Conservation (phyloP, 2,888 invertebrate species). For the Meiosimyza platycephala region DNA sequence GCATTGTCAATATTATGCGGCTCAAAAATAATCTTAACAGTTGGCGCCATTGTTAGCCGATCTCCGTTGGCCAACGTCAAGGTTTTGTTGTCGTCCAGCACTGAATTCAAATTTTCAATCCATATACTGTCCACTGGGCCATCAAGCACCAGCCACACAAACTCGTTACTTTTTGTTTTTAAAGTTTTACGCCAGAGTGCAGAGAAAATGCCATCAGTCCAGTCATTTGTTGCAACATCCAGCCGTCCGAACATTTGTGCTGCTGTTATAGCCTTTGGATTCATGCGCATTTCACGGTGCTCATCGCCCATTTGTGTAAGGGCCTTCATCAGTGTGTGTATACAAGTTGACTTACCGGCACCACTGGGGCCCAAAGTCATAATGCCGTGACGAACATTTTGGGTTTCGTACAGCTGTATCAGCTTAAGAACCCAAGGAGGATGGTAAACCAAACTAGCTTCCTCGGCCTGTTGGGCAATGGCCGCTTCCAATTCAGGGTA, state of each 20-base stretch:
- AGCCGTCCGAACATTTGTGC: conserved; percentile 97
- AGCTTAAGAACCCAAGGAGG: conserved; percentile 96
- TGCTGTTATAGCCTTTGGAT: conserved; percentile 97
- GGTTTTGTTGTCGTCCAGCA: conserved; percentile 95
- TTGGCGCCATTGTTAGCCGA: conserved; percentile 91
- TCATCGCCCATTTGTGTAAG: conserved; percentile 85
- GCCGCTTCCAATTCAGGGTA: conserved; percentile 91
- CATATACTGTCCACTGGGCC: conserved; percentile 98
- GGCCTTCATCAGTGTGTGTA: conserved; percentile 89
- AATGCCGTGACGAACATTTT: conserved; percentile 93
- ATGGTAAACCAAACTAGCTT: conserved; percentile 85
- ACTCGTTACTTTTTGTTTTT: conserved; percentile 87
- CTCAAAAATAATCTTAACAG: conserved; percentile 96
- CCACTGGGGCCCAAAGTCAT: conserved; percentile 97
- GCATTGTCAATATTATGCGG: conserved; percentile 98
- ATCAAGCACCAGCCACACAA: conserved; percentile 94
- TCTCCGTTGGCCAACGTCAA: conserved; percentile 96
- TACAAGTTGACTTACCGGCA: conserved; percentile 93
- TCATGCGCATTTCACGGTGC: conserved; percentile 97
- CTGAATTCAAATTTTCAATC: conserved; percentile 98
- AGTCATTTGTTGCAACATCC: conserved; percentile 97
- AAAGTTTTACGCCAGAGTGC: conserved; percentile 95
- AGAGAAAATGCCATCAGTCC: conserved; percentile 98
- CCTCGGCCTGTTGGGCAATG: conserved; percentile 85
- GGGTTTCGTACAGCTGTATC: conserved; percentile 96